phyloP scores from a whole-genome alignment of 2,797 vertebrate genomes.

The Parauchenoglanis ngamensis region DNA sequence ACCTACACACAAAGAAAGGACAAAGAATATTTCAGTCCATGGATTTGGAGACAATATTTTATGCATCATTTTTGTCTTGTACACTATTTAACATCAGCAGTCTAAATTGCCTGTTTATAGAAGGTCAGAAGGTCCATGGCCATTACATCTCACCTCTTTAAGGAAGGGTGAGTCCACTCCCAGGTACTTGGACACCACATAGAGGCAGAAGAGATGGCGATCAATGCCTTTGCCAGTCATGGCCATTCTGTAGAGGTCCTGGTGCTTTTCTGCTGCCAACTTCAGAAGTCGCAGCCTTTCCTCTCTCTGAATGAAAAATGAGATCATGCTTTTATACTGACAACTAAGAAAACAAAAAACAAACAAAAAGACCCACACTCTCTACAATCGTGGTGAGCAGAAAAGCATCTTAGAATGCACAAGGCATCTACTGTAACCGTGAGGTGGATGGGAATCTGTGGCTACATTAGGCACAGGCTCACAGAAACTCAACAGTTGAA shows the following conservation, averaged over 20 bases:
- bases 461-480: background rate
- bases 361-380: background rate
- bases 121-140: background rate
- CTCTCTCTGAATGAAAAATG: slow-evolving; percentile 74
- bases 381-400: background rate
- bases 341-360: background rate
- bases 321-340: background rate
- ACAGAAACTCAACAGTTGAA: background rate
- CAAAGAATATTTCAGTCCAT: background rate
- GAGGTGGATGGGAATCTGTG: background rate
- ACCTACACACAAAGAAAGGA: slow-evolving; percentile 74
- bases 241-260: slow-evolving; percentile 86
- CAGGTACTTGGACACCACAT: slow-evolving; percentile 95
- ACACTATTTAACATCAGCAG: background rate
- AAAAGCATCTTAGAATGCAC: background rate
- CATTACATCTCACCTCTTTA: slow-evolving; percentile 80
- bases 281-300: slow-evolving; percentile 79
- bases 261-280: slow-evolving; percentile 84
- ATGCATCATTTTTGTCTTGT: background rate
- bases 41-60: background rate
- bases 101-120: background rate
- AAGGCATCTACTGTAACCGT: background rate
- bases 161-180: slow-evolving; percentile 93
- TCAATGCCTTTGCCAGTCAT: slow-evolving; percentile 95
- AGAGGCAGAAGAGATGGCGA: slow-evolving; percentile 97